Conservation (phyloP, 1,140 invertebrate species). For the Brachionus calyciflorus region DNA sequence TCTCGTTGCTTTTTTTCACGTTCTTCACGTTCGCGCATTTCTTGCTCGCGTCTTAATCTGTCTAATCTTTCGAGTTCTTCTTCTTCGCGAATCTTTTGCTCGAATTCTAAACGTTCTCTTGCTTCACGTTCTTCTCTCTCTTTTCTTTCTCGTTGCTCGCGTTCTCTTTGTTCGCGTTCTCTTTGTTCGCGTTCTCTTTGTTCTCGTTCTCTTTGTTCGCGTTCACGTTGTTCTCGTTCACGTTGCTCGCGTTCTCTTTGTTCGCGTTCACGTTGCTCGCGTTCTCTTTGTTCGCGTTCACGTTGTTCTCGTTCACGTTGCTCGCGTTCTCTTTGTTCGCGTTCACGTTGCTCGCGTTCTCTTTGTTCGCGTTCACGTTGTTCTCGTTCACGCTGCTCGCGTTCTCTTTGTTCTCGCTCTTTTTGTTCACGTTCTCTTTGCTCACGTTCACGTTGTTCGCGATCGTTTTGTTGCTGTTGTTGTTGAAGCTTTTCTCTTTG, state of each 20-base stretch:
- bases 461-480: background rate
- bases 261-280: background rate
- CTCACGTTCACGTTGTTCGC: background rate
- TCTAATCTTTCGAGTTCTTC: background rate
- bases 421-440: background rate
- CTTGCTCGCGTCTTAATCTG: background rate
- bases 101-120: background rate
- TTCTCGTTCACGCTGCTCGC: conserved; percentile 11
- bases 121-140: background rate
- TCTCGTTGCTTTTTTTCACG: background rate
- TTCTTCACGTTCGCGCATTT: background rate
- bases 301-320: background rate
- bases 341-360: background rate
- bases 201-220: background rate
- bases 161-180: too few species aligned
- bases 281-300: background rate
- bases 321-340: background rate
- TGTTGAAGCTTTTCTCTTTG: background rate
- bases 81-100: background rate
- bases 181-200: background rate
- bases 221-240: background rate
- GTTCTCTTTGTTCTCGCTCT: background rate
- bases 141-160: background rate
- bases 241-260: background rate
- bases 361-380: conserved; percentile 7